Evolutionary conservation across 1,140 invertebrate species (phyloP).

Genomic region (Drosophila ogumai): DNA sequence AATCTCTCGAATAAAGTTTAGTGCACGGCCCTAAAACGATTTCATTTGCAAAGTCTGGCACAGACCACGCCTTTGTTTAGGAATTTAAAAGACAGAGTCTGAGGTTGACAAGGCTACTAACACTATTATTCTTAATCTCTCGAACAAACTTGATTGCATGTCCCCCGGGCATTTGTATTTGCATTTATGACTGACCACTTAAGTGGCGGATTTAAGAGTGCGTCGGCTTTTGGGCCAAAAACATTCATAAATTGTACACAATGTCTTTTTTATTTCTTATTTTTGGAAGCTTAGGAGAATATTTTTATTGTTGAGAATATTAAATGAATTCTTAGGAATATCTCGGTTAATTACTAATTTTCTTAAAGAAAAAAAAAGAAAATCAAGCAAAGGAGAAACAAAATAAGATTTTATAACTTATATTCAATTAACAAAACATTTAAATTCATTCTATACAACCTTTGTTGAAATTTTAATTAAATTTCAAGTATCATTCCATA

Average conservation of each 20-base stretch:
- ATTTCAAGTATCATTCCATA: neutral
- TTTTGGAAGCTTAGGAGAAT: neutral
- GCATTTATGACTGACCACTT: constrained; percentile 17
- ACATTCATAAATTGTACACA: too few relatives aligned
- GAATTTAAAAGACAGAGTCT: constrained; percentile 4
- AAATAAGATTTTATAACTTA: too few relatives aligned
- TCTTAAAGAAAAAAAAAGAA: too few relatives aligned
- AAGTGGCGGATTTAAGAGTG: neutral
- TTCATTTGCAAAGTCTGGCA: constrained; percentile 14
- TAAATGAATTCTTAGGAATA: neutral
- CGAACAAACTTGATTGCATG: constrained; percentile 18
- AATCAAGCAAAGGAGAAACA: too few relatives aligned
- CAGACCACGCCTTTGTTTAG: constrained; percentile 9
- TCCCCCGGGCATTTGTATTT: constrained; percentile 10
- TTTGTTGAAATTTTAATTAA: too few relatives aligned
- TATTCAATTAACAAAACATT: too few relatives aligned
- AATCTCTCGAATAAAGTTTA: constrained; percentile 15
- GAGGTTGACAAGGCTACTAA: neutral
- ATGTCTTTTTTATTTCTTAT: neutral
- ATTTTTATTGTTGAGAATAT: neutral
- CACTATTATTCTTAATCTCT: constrained; percentile 18
- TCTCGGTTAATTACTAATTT: neutral
- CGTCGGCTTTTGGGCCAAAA: too few relatives aligned
- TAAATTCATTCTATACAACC: too few relatives aligned
- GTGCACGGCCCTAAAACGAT: constrained; percentile 15